Evolutionary conservation across 2,797 vertebrate species (phyloP), one percentile per base, ranked within the genome.

Genomic region (Spinus pinus): DNA sequence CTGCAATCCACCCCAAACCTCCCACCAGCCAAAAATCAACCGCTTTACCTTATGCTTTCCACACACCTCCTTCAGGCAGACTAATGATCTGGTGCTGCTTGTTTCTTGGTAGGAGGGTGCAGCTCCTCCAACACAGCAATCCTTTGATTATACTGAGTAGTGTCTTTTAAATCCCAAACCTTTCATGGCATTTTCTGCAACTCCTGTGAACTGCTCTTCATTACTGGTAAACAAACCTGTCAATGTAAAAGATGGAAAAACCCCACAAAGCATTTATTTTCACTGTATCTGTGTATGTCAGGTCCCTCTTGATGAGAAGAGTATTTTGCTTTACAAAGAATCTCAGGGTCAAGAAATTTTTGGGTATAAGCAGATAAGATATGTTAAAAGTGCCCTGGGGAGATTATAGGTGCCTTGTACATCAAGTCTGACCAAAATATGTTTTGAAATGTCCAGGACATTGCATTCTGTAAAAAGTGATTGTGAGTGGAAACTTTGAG

Each of bases 1-100:
- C 94, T 72, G 79, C 82, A 94, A 93, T 93, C 86, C 93, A 95
- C 89, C 94, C 70, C 54, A 96, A 95, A 69, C 69, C 84, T 95
- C 95, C 92, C 62, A 96, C 89, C 47, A 94, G 54, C 14, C 79
- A 62, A 90, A 96, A 96, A 95, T 92, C 87, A 86, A 91, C 65
- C 11, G 2, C 54, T 93, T 91, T 86, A 62, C 60, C 88, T 91
- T 88, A 93, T 91, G 89, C 81, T 92, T 86, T 95, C 65, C 69
- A 91, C 73, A 83, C 41, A 90, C 62, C 82, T 94, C 90, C 91
- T 93, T 94, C 72, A 72, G 69, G 75, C 75, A 94, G 61, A 66
- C 72, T 91, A 94, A 92, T 95, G 91, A 92, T 91, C 69, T 83
- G 58, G 56, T 89, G 66, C 27, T 92, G 66, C 70, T 91, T 91